Percentiles rank a stretch among this genome's conserved stretches.
phyloP scores from a whole-genome alignment of 2,113 vertebrate genomes.

The Psettodes erumei region DNA sequence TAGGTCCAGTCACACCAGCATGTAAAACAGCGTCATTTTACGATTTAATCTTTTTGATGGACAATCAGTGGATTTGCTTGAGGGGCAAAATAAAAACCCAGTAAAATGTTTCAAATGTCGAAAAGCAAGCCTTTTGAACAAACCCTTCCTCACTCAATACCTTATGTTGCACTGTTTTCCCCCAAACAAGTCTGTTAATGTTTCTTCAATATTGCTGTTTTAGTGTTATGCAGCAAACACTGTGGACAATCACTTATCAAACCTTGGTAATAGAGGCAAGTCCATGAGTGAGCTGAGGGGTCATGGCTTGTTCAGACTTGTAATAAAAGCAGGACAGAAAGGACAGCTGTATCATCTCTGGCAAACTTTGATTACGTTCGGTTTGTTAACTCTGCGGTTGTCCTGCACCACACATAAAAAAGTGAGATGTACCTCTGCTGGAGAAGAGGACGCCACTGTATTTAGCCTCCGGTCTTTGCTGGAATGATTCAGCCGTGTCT shows the following conservation, averaged over 20 bases:
- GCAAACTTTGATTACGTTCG: background rate
- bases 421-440: slow-evolving; percentile 19
- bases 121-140: no score
- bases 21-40: background rate
- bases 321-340: background rate
- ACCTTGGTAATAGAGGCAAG: no score
- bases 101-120: no score
- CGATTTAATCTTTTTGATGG: background rate
- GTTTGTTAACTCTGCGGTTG: background rate
- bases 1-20: background rate
- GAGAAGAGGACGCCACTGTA: slow-evolving; percentile 21
- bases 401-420: background rate
- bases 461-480: slow-evolving; percentile 47
- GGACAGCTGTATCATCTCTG: background rate
- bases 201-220: no score
- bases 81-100: background rate
- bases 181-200: no score
- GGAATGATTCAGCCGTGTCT: slow-evolving; percentile 59
- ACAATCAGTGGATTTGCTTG: background rate
- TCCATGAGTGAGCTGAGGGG: background rate
- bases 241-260: no score
- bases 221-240: no score
- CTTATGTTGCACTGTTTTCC: no score
- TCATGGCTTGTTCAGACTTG: no score
- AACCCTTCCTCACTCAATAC: no score